Evolutionary conservation across 1,140 invertebrate species (phyloP).

Genomic region (Plectus sambesii): DNA sequence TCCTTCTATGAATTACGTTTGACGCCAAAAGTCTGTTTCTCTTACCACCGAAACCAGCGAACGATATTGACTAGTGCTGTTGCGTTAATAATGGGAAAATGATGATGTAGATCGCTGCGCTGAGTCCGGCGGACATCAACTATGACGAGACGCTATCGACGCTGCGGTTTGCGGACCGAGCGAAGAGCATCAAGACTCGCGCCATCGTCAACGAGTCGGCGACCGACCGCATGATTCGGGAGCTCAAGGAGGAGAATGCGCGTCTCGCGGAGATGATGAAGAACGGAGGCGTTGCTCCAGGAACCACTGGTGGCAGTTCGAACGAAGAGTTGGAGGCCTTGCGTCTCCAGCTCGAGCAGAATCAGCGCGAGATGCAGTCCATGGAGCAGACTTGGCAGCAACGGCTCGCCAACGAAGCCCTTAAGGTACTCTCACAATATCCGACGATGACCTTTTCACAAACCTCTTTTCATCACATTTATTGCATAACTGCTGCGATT

Average conservation of each 20-base stretch:
- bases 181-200: constrained; percentile 55
- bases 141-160: constrained; percentile 58
- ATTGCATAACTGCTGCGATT: too few species aligned
- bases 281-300: constrained; percentile 39
- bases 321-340: constrained; percentile 50
- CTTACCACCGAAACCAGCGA: too few species aligned
- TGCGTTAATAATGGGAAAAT: too few species aligned
- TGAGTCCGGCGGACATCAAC: constrained; percentile 58
- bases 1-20: too few species aligned
- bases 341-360: constrained; percentile 48
- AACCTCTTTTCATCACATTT: too few species aligned
- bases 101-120: constrained; percentile 54
- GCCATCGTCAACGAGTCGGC: constrained; percentile 55
- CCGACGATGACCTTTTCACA: too few species aligned
- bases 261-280: constrained; percentile 47
- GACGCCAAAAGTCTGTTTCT: too few species aligned
- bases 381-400: constrained; percentile 53
- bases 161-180: constrained; percentile 55
- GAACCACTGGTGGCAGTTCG: constrained; percentile 12
- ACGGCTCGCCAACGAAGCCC: constrained; percentile 50
- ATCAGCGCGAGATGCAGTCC: constrained; percentile 53
- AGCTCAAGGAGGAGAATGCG: constrained; percentile 57
- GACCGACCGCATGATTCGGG: constrained; percentile 53
- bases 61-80: too few species aligned
- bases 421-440: constrained; percentile 42